Evolutionary conservation across 53 echinoderm and acorn worm species (phyloP).

Genomic region (Zoroaster sp.): DNA sequence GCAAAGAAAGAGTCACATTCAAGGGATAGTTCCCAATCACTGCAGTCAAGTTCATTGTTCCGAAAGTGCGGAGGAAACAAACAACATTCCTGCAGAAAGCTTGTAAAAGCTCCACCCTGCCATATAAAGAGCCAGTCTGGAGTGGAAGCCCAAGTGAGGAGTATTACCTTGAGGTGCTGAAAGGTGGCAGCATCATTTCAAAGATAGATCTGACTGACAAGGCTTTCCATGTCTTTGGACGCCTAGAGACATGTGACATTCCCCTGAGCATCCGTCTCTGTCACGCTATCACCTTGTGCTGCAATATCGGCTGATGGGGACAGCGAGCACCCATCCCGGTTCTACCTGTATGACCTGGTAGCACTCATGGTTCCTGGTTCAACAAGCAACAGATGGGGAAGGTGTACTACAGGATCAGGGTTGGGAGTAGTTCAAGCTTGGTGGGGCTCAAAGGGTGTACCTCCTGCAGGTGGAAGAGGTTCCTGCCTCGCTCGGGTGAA

Average conservation of each 20-base stretch:
- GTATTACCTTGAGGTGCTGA: conserved; percentile 84
- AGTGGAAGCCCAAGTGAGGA: conserved; percentile 74
- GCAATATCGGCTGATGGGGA: conserved; percentile 86
- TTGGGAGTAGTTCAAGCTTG: conserved; percentile 96
- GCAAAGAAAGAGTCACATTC: neutral
- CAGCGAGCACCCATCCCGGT: conserved; percentile 80
- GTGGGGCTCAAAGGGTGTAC: conserved; percentile 84
- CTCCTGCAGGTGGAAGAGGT: conserved; percentile 96
- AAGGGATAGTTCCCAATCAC: neutral
- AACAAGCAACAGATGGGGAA: conserved; percentile 83
- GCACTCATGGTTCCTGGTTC: conserved; percentile 88
- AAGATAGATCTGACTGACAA: conserved; percentile 75
- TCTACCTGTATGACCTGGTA: conserved; percentile 93
- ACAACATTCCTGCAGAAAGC: conserved; percentile 61
- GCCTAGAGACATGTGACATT: conserved; percentile 84
- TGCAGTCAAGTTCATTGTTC: neutral
- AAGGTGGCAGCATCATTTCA: conserved; percentile 77
- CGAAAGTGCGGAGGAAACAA: neutral
- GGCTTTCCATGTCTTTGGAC: conserved; percentile 91
- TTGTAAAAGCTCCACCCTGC: conserved; percentile 71
- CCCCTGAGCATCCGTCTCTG: conserved; percentile 89
- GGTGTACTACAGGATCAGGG: conserved; percentile 78
- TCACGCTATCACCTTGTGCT: conserved; percentile 90
- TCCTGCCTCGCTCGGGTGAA: too few relatives aligned
- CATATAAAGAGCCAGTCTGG: conserved; percentile 95